Evolutionary conservation across 2,797 vertebrate genomes (phyloP), one percentile per base, ranked within the genome.

Genomic region (Sebastes flavidus): DNA sequence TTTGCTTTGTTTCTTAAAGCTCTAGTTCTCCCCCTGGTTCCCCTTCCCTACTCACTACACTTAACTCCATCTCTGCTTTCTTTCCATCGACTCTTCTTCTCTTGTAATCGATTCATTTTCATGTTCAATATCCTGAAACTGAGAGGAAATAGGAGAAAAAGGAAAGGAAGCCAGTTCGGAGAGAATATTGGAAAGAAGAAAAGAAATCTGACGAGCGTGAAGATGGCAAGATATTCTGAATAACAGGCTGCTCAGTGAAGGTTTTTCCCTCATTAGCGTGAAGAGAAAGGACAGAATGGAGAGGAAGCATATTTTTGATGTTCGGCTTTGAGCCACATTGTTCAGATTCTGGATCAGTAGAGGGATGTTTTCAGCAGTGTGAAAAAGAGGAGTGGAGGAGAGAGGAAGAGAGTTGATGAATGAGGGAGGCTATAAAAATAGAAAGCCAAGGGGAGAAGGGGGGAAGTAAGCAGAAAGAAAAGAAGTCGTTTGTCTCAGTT

Each of bases 351-450:
- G 65, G 65, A 88, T 80, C 74, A 78, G 65, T 63, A 83, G 75
- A 68, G 80, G 69, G 77, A 84, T 75, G 82, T 84, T 87, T 89
- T 85, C 72, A 71, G 79, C 61, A 16, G 70, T 32, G 22, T 30
- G 52, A 29, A 42, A 72, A 46, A 24, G 25, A 69, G 29, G 49
- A 74, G 77, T 30, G 59, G 72, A 84, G 34, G 49, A 75, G 63
- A 81, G 75, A 68, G 65, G 81, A 78, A 84, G 67, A 68, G 77
- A 77, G 72, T 59, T 89, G 88, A 93, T 92, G 71, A 91, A 92
- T 85, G 87, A 85, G 78, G 60, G 69, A 60, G 58, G 60, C 67
- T 82, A 81, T 85, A 84, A 89, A 91, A 91, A 89, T 88, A 90
- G 89, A 91, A 90, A 87, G 87, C 69, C 4, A 69, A 75, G 54